Evolutionary conservation across 2,888 invertebrate genomes (phyloP), one percentile per base, ranked within the genome.

Genomic region (Archips xylosteana): DNA sequence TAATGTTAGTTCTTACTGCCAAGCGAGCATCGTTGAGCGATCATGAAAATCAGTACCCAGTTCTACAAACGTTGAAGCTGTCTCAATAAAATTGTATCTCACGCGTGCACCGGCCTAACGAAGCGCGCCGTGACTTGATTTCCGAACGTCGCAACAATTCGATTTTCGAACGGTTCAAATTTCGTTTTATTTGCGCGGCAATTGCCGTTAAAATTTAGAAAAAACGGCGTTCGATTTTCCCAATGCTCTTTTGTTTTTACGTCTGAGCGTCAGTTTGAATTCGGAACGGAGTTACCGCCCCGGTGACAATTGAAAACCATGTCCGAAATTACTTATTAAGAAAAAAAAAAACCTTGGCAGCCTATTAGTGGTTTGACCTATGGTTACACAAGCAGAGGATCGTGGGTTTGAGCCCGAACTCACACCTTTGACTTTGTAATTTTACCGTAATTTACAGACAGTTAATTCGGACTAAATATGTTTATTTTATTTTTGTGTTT

Each of bases 101-200:
- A 65, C 62, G 45, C 64, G 64, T 47, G 64, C 64, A 49, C n/a
- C 74, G 68, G 51, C 74, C 74, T 74, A 74, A 74, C 74, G 74
- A 74, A 74, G 69, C 70, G 59, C 74, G 51, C 51, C 74, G 74
- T 74, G 74, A 74, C 74, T 74, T 74, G 74, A 74, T 74, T 74
- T 74, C 74, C 74, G 74, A 74, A 74, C 69, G 49, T 63, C 49
- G 45, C 65, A 51, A 60, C 74, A 74, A 74, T 74, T 74, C 65
- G 70, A 74, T 74, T 74, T 74, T 61, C 51, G 74, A 74, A 74
- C 65, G 74, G 54, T 74, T 65, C 65, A 51, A 74, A 74, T 74
- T 74, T 15, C 68, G 70, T 70, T 69, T 64, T 60, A 42, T 67
- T 62, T 47, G 57, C 63, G 59, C 61, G 66, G 51, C 51, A 61